phyloP scores from a whole-genome alignment of 1,140 invertebrate species.

The Hylaeus anthracinus region DNA sequence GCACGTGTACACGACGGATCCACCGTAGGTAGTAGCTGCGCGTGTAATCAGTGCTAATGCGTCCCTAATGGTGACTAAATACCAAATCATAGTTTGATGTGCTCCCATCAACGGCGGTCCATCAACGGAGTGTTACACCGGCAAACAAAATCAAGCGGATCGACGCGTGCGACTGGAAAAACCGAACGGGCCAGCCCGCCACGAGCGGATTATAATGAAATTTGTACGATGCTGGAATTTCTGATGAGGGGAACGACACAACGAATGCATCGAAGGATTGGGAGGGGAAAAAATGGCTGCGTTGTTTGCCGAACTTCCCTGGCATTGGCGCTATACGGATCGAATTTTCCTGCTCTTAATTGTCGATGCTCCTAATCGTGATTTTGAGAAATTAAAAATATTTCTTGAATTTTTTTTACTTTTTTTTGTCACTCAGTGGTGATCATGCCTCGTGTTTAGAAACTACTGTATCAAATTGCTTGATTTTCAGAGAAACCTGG shows the following conservation, averaged over 20 bases:
- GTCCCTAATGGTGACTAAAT: slow-evolving; percentile 80
- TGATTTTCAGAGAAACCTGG: too few species aligned
- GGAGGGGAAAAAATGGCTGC: background rate
- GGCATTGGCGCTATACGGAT: too few species aligned
- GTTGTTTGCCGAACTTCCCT: too few species aligned
- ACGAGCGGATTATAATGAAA: slow-evolving; percentile 19
- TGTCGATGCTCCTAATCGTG: too few species aligned
- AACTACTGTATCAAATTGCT: too few species aligned
- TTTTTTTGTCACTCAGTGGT: too few species aligned
- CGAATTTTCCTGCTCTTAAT: too few species aligned
- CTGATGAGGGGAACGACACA: background rate
- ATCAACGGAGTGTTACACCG: slow-evolving; percentile 64
- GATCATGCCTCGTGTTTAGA: too few species aligned
- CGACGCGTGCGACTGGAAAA: slow-evolving; percentile 53
- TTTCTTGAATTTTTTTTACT: too few species aligned
- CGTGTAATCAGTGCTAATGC: slow-evolving; percentile 78
- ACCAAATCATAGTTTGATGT: slow-evolving; percentile 79
- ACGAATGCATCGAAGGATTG: background rate
- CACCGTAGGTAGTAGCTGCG: slow-evolving; percentile 67
- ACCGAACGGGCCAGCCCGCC: background rate
- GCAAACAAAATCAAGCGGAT: slow-evolving; percentile 65
- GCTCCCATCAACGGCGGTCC: slow-evolving; percentile 64
- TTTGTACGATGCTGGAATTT: background rate
- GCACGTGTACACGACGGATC: slow-evolving; percentile 33
- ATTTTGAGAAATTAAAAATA: too few species aligned